Evolutionary conservation across 2,888 invertebrate genomes (phyloP).

Genomic region (Melikaiella ostensackeni): DNA sequence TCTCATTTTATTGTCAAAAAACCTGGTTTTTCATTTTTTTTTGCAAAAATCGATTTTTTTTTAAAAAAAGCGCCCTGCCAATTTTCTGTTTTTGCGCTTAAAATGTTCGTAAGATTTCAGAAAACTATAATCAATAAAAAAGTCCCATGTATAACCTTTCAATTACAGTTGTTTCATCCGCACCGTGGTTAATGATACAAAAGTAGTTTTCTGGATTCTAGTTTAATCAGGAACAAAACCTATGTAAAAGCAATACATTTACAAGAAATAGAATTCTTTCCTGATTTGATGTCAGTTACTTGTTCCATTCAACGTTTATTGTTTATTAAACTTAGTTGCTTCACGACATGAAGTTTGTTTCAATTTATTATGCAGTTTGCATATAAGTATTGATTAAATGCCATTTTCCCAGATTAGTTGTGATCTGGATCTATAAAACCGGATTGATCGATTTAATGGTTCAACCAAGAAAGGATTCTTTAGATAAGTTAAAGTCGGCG

Average conservation of each 20-base stretch:
- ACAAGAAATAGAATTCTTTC: background rate
- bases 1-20: too few relatives aligned
- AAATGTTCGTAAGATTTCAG: too few relatives aligned
- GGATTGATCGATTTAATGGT: background rate
- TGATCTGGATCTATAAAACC: background rate
- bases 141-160: too few relatives aligned
- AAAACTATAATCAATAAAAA: too few relatives aligned
- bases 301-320: background rate
- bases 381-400: background rate
- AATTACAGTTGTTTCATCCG: too few relatives aligned
- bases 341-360: background rate
- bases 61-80: too few relatives aligned
- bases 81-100: too few relatives aligned
- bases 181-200: background rate
- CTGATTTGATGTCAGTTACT: background rate
- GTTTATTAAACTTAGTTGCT: background rate
- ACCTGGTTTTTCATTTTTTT: too few relatives aligned
- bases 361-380: background rate
- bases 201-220: background rate
- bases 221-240: background rate
- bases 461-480: background rate
- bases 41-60: too few relatives aligned
- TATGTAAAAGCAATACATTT: background rate
- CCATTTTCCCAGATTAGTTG: background rate
- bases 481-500: background rate